Evolutionary conservation across 2,797 vertebrate species (phyloP), one percentile per base, ranked within the genome.

Genomic region (Hippopotamyrus pictus): DNA sequence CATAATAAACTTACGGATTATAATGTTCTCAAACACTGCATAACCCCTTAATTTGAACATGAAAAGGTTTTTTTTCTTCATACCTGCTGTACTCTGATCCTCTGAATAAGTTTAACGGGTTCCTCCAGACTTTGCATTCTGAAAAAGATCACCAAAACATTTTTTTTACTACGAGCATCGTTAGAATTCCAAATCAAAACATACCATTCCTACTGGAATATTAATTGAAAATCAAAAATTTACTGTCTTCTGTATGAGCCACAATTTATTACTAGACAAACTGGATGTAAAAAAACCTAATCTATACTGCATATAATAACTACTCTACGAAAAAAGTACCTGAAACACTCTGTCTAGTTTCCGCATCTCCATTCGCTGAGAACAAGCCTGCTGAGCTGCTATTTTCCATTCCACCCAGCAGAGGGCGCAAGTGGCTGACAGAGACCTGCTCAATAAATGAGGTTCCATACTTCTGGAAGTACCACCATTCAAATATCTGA

Each of bases 401-500:
- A 94, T 92, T 97, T 92, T 99, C 98, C 90, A 96, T 94, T 22
- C 97, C 98, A 0, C 98, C 97, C 0, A 99, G 97, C 12, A 99
- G 95, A 88, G 98, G 98, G 90, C 98, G 96, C 93, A 99, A 90
- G 90, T 99, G 99, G 92, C 97, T 99, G 92, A 99, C 97, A n/a
- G 99, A 99, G 8, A 99, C 98, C 96, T 99, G 98, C 92, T 99
- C 99, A 4, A 99, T 99, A 94, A 99, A 99, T 0, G 98, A 99
- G 0, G 97, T 99, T 89, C 98, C 99, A 0, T 99, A 99, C 89
- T 99, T 99, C 88, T 97, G 96, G 91, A 99, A 99, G 93, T 99
- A 99, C 97, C 99, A 99, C 98, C 98, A 99, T 93, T 99, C 99
- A 95, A 99, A 99, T 94, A 99, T 97, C 99, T 99, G 93, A 44